Base-by-base conservation (phyloP, 2,888 invertebrate genomes). In the Cenopis cana region DNA sequence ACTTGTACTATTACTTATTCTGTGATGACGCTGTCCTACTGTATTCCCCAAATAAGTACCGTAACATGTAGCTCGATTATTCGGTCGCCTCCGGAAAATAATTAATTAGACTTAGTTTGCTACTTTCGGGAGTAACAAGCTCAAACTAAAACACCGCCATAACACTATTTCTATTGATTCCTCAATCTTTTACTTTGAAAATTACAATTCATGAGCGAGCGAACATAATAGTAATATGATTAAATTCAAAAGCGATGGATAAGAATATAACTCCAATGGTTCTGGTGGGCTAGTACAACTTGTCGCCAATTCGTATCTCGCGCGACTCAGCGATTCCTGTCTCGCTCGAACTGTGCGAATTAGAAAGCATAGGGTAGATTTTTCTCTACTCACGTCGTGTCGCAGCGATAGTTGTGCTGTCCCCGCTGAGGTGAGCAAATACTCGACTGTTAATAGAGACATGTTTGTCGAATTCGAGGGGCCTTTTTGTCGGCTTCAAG, bases 1-100 rank as follows among this genome's bases (percentile, higher is more conserved):
- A n/a, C n/a, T n/a, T n/a, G n/a, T n/a, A n/a, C n/a, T n/a, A 5
- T 5, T 29, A 29, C 5, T 2, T 29, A 29, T 29, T 29, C 36
- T 10, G n/a, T 2, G 3, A 12, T 38, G 2, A 4, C 18, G 20
- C 29, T 17, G 2, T 3, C 56, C 56, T 56, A 10, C 66, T 66
- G 33, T 56, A 18, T 17, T 6, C 11, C 24, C 36, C 6, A 17
- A 18, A 12, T 24, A 24, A 11, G 46, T 5, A n/a, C 29, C 29
- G 5, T 29, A 29, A 29, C 18, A 8, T 11, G 6, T 33, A 50
- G 41, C 46, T 3, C 49, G 33, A 36, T 50, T 49, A 57, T 36
- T 6, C 18, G n/a, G n/a, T n/a, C n/a, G n/a, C n/a, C n/a, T n/a
- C 66, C 50, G 12, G 67, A 67, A 59, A 67, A 50, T 67, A 38